Conservation (phyloP, 2,113 vertebrate genomes). For the Silurus glanis region DNA sequence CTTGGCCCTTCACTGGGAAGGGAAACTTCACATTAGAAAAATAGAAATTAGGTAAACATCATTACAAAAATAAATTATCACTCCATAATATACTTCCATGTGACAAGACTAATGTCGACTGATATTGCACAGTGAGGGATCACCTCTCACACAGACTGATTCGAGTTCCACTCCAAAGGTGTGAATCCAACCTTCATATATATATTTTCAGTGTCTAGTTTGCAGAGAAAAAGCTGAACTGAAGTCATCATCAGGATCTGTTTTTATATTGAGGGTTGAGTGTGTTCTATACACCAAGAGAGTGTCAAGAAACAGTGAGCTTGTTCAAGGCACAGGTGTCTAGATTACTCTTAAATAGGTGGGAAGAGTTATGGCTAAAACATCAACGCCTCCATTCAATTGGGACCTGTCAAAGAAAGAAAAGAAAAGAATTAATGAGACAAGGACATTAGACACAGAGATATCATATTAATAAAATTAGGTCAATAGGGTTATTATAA, state of each 20-base stretch:
- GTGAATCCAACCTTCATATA: constrained; percentile 44
- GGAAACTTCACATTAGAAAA: constrained; percentile 67
- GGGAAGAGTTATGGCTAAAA: constrained; percentile 49
- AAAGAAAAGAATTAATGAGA: constrained; percentile 3
- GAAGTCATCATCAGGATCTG: constrained; percentile 51
- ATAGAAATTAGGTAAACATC: constrained; percentile 71
- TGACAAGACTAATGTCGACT: constrained; percentile 55
- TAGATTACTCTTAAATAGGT: constrained; percentile 42
- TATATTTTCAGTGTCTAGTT: constrained; percentile 22
- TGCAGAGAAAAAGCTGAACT: constrained; percentile 43
- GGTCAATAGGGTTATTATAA: background rate
- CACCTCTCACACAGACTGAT: constrained; percentile 57
- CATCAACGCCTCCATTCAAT: constrained; percentile 53
- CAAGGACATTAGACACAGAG: background rate
- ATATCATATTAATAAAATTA: background rate
- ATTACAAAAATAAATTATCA: constrained; percentile 72
- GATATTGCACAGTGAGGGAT: constrained; percentile 69
- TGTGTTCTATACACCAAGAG: constrained; percentile 12
- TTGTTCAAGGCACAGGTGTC: constrained; percentile 72
- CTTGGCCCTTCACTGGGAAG: background rate
- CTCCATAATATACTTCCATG: constrained; percentile 63
- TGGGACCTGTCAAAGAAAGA: constrained; percentile 37
- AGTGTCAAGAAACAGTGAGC: constrained; percentile 36
- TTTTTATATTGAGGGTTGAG: background rate
- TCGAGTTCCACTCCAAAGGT: constrained; percentile 41